Base-by-base conservation (phyloP, 2,888 invertebrate species). In the Tinea trinotella region DNA sequence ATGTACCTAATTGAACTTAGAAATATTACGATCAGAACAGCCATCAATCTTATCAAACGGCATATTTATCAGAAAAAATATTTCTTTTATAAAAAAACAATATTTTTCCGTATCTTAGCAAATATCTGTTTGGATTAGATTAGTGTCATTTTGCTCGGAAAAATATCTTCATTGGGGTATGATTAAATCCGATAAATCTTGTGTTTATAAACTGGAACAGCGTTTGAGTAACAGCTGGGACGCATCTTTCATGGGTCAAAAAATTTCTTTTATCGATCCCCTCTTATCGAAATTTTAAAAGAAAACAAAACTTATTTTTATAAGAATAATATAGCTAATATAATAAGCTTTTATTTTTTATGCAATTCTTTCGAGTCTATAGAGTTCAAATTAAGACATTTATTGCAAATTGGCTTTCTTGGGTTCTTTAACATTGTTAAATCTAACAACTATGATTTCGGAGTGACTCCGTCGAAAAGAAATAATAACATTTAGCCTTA, bases 121-220 rank as follows among this genome's bases (percentile, higher is more conserved):
- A 46, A 46, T 46, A 46, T 46, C 46, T 46, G 46, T 46, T 46
- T 6, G 46, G 19, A 46, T 46, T 46, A 46, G 46, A 46, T 46
- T 46, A 46, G 46, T 46, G 46, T 46, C 46, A 46, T 46, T 46
- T 46, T 46, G 46, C 19, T n/a, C 46, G 18, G 19, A 46, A 46
- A 46, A 46, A 46, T 46, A 46, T 46, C 19, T 19, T 19, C 50
- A 24, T 24, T 50, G 12, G 24, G 24, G 12, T 24, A 24, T 24
- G 50, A 50, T 50, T 22, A 50, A 50, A 50, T 22, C 18, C 50
- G 13, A 50, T 50, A 50, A 50, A 50, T 50, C 50, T 46, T 46
- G 50, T 50, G 50, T 50, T 50, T 50, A 50, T 50, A 50, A 50
- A 50, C 13, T 50, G 50, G 50, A 50, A 50, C 15, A n/a, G 24